Evolutionary conservation across 2,797 vertebrate genomes (phyloP), one percentile per base, ranked within the genome.

Genomic region (Brachyalestes nurse): DNA sequence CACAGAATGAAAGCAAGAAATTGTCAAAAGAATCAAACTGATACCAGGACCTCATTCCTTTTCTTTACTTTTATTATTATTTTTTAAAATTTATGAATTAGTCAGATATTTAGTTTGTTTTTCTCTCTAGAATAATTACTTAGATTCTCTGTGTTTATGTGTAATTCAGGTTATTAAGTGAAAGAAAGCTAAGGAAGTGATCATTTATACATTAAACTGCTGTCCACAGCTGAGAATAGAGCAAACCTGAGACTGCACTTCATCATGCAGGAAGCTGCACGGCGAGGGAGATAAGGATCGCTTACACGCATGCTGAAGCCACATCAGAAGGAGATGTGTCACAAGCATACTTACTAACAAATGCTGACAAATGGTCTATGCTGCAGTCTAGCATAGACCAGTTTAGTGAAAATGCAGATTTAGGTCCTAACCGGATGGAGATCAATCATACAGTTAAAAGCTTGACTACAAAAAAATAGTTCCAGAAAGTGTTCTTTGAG

Each of bases 201-300:
- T 72, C 2, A 17, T 71, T 51, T 75, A 13, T 72, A n/a, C 7
- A 25, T 38, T 45, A 45, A 62, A 51, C 47, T 2, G 10, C 61
- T 69, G 67, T 45, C 23, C 47, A 57, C 5, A 14, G 42, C 17
- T 67, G 71, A 49, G 9, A 13, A 19, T 10, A 65, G 17, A 75
- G 38, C 0, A 51, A 64, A 77, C 38, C 38, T 23, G 25, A 66
- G 53, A 65, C 23, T 53, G 45, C 6, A 7, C 45, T 19, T 45
- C 4, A 66, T 78, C 45, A 64, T 14, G 81, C 85, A 79, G 82
- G 85, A 86, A 84, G 67, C 77, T 72, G 47, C 79, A 45, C 5
- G 0, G 55, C 75, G 49, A 21, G 57, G 69, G 40, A 77, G 84
- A 86, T 86, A 86, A 10, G 9, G 9, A 86, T 83, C 79, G 62